Percentiles rank a stretch among this genome's conserved stretches.
phyloP scores from a whole-genome alignment of 2,113 vertebrate genomes.

The Cacatua alba region DNA sequence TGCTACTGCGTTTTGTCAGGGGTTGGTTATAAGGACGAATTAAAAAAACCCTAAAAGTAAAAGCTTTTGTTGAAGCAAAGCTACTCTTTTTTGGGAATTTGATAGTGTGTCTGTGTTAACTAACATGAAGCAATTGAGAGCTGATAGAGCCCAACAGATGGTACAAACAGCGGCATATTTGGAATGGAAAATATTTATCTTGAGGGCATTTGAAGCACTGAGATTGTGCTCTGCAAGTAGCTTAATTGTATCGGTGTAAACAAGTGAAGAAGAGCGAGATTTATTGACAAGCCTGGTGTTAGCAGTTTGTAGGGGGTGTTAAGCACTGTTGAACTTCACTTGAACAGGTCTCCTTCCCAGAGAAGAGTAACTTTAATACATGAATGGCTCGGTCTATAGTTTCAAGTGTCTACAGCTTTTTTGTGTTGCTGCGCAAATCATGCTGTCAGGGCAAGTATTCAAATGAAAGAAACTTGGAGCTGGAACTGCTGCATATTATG shows the following conservation, averaged over 20 bases:
- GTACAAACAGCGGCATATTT: slow-evolving; percentile 38
- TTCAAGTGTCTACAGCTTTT: background rate
- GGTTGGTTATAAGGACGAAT: background rate
- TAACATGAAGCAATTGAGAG: slow-evolving; percentile 29
- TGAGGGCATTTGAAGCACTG: slow-evolving; percentile 49
- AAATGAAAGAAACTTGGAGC: background rate
- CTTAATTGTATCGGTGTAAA: slow-evolving; percentile 80
- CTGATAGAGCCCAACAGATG: slow-evolving; percentile 58
- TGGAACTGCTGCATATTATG: background rate
- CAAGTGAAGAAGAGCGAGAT: slow-evolving; percentile 39
- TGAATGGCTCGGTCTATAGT: background rate
- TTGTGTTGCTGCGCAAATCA: background rate
- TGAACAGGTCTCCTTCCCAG: background rate
- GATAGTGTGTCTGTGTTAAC: slow-evolving; percentile 43
- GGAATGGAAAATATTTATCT: slow-evolving; percentile 74
- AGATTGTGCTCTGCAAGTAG: slow-evolving; percentile 67
- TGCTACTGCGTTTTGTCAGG: background rate
- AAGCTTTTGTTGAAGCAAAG: slow-evolving; percentile 5
- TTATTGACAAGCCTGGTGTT: slow-evolving; percentile 13
- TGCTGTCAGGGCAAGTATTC: background rate
- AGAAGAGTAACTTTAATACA: background rate
- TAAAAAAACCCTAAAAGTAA: background rate
- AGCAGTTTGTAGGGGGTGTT: background rate
- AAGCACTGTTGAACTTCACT: background rate
- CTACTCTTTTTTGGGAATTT: slow-evolving; percentile 6